Conservation (phyloP, 2,888 invertebrate species). For the Cheilosia vulpina region DNA sequence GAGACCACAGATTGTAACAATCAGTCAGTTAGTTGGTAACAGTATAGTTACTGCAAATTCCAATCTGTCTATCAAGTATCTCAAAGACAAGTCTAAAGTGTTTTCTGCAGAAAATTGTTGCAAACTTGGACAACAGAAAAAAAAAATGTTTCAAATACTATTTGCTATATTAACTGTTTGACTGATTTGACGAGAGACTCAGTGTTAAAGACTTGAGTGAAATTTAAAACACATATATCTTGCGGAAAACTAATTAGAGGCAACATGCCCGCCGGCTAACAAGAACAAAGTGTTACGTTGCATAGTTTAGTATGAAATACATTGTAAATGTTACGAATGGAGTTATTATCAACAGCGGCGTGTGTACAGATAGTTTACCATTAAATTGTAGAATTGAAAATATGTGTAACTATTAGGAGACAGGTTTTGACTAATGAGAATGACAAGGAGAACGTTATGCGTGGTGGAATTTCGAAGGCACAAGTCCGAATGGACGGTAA, state of each 20-base stretch:
- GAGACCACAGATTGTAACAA: conserved; percentile 67
- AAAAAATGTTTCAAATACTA: conserved; percentile 14
- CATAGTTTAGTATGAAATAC: conserved; percentile 20
- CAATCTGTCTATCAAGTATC: conserved; percentile 60
- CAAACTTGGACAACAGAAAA: conserved; percentile 11
- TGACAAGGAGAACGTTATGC: not conserved
- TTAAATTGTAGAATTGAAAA: conserved; percentile 59
- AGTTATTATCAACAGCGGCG: conserved; percentile 61
- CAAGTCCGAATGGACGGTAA: not conserved
- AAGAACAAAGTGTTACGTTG: conserved; percentile 42
- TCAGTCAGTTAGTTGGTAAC: conserved; percentile 68
- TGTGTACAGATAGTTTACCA: conserved; percentile 62
- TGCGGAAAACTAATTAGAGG: conserved; percentile 65
- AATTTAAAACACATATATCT: conserved; percentile 69
- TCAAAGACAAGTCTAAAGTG: conserved; percentile 61
- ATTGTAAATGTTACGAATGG: conserved; percentile 49
- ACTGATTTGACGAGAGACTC: conserved; percentile 35
- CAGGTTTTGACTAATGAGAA: conserved; percentile 52
- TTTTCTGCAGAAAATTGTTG: conserved; percentile 63
- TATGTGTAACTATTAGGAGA: conserved; percentile 56
- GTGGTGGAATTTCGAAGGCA: not conserved
- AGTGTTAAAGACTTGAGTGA: conserved; percentile 18
- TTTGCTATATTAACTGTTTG: conserved; percentile 35
- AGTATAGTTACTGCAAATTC: conserved; percentile 50
- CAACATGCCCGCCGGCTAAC: conserved; percentile 55